Evolutionary conservation across 2,888 invertebrate genomes (phyloP).

Genomic region (Colletes collaris): DNA sequence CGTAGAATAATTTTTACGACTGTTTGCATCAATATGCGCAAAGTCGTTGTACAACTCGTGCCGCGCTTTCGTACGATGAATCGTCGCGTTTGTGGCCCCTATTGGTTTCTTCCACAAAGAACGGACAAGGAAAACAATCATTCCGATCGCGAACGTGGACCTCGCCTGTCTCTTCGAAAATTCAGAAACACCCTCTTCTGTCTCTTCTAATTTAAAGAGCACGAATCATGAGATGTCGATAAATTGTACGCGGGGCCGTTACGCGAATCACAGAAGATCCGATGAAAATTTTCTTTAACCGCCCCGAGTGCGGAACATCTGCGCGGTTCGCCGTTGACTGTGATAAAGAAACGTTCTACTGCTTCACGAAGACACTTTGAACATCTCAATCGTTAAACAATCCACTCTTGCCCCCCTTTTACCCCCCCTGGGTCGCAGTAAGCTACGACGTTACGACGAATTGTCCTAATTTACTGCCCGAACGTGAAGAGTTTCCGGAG

Average conservation of each 20-base stretch:
- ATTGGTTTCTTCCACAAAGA: not conserved
- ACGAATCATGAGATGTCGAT: constrained; percentile 28
- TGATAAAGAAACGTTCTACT: constrained; percentile 78
- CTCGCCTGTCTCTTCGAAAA: not conserved
- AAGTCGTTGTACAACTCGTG: too few species aligned
- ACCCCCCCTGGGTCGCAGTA: constrained; percentile 32
- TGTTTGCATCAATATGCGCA: too few species aligned
- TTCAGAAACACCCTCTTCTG: not conserved
- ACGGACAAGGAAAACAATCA: not conserved
- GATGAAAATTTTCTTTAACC: constrained; percentile 26
- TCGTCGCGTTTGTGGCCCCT: too few species aligned
- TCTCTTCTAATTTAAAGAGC: not conserved
- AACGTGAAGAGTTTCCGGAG: constrained; percentile 27
- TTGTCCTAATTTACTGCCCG: constrained; percentile 57
- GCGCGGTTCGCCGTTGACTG: constrained; percentile 76
- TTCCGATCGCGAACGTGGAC: not conserved
- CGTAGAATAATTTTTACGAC: too few species aligned
- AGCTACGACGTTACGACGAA: constrained; percentile 49
- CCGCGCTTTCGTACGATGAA: too few species aligned
- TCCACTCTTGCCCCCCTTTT: constrained; percentile 4
- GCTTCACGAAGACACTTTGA: constrained; percentile 64
- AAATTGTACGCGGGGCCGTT: constrained; percentile 29
- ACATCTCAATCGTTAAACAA: constrained; percentile 32
- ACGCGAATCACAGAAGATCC: not conserved
- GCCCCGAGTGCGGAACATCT: constrained; percentile 33